Base-by-base conservation (phyloP, 2,888 invertebrate species). In the Xanthorhoe spadicearia region DNA sequence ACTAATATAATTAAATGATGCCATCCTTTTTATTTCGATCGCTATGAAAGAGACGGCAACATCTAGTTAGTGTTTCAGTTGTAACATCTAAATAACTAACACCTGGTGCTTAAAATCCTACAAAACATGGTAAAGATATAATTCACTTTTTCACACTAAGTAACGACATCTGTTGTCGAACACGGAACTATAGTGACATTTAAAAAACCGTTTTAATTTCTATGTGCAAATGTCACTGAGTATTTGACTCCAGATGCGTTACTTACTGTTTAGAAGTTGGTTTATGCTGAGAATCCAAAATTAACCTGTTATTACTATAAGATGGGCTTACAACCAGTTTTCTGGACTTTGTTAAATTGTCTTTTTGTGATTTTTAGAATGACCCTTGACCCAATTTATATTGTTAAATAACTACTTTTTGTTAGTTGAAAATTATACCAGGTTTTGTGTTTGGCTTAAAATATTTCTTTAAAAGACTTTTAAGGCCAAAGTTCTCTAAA, bases 241-340 rank as follows among this genome's bases (percentile, higher is more conserved):
- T 66, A 67, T 70, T 68, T 58, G 53, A 66, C 64, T 66, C 70
- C 70, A 79, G 79, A 76, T 75, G 76, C 76, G 73, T 18, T 69
- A 74, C 72, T 68, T 70, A 72, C 68, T 64, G 64, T 32, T 66
- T 68, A 55, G 70, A 69, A 65, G 56, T 70, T 72, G 72, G 69
- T 54, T 50, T 38, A 56, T 61, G 61, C 58, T 66, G 38, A 58
- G 54, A 62, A 62, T 64, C 59, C 49, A 32, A 64, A 46, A n/a
- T 62, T 55, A 50, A 50, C 35, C 55, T 50, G 19, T 19, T 61
- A 23, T n/a, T 23, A 23, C 49, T 54, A 54, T 10, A 3, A 54
- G 35, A 49, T 49, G 48, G 18, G 32, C n/a, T 35, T 43, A 43
- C 13, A 43, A 13, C 10, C 38, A 10, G 6, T 38, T 10, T 13